Conservation (phyloP, 2,888 invertebrate genomes). For the Temnothorax rugatulus region DNA sequence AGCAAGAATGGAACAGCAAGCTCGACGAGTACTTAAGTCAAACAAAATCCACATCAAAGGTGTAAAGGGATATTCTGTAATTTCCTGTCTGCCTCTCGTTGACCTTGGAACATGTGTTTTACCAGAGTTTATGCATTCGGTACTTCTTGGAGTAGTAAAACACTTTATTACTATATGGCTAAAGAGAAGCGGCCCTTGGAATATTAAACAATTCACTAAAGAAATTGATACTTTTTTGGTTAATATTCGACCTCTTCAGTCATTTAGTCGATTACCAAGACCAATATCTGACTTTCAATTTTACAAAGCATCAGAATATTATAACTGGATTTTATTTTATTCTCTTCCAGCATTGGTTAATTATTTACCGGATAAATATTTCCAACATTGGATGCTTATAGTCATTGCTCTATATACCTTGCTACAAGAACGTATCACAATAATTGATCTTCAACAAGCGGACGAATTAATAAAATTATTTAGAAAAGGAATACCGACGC, state of each 20-base stretch:
- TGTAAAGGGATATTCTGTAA: neutral
- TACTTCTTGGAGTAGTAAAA: neutral
- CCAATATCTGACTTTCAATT: neutral
- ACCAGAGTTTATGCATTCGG: slow-evolving; percentile 6
- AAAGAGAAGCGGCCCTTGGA: neutral
- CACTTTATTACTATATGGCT: neutral
- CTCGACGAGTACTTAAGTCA: neutral
- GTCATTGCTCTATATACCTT: neutral
- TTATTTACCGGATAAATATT: slow-evolving; percentile 1
- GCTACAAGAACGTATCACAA: neutral
- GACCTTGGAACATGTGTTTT: slow-evolving; percentile 12
- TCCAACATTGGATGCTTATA: neutral
- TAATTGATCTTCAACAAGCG: neutral
- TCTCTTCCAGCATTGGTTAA: neutral
- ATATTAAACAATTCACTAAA: neutral
- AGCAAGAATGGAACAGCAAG: slow-evolving; percentile 3
- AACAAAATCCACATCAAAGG: slow-evolving; percentile 4
- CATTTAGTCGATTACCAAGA: neutral
- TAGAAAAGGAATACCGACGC: neutral
- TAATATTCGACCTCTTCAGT: slow-evolving; percentile 9
- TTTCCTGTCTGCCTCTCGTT: neutral
- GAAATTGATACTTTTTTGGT: neutral
- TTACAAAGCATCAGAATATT: slow-evolving; percentile 15
- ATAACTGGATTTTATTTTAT: slow-evolving; percentile 9
- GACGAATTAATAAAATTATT: slow-evolving; percentile 1